These are phyloP conservation scores for Cydia amplana DNA, from an alignment of 1,140 invertebrate genomes.

Conservation along the genomic window DNA sequence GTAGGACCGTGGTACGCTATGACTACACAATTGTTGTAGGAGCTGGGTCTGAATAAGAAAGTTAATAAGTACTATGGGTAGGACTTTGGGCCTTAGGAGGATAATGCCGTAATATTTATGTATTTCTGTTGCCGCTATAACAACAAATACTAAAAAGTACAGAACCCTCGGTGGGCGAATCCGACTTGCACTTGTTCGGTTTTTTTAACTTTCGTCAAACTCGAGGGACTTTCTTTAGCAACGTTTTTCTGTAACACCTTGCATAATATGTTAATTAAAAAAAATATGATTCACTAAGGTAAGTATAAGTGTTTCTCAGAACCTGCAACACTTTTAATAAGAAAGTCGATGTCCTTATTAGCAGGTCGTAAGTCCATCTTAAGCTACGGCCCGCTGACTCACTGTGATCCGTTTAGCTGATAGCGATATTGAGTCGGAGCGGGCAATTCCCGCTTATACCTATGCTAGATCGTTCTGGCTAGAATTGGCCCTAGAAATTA, in stretches of 20 bases:
- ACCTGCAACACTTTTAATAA: slow-evolving; percentile 9
- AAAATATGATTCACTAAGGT: background rate
- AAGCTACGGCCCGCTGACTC: slow-evolving; percentile 5
- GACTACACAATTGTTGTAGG: no score
- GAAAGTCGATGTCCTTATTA: slow-evolving; percentile 7
- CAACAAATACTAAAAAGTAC: no score
- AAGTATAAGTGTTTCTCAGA: background rate
- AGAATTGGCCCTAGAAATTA: background rate
- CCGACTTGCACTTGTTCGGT: no score
- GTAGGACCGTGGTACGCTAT: no score
- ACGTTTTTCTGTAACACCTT: background rate
- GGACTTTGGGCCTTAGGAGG: no score
- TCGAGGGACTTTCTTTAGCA: no score
- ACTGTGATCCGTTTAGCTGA: slow-evolving; percentile 3
- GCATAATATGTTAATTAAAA: background rate
- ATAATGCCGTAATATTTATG: no score
- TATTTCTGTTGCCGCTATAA: no score
- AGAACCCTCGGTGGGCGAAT: no score
- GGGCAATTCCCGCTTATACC: background rate
- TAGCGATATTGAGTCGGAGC: background rate
- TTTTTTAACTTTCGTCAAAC: no score
- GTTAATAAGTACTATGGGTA: no score
- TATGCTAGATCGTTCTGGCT: background rate
- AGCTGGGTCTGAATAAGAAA: no score
- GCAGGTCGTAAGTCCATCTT: background rate